Evolutionary conservation across 2,888 invertebrate species (phyloP), one percentile per base, ranked within the genome.

Genomic region (Cheiracanthium punctorium): DNA sequence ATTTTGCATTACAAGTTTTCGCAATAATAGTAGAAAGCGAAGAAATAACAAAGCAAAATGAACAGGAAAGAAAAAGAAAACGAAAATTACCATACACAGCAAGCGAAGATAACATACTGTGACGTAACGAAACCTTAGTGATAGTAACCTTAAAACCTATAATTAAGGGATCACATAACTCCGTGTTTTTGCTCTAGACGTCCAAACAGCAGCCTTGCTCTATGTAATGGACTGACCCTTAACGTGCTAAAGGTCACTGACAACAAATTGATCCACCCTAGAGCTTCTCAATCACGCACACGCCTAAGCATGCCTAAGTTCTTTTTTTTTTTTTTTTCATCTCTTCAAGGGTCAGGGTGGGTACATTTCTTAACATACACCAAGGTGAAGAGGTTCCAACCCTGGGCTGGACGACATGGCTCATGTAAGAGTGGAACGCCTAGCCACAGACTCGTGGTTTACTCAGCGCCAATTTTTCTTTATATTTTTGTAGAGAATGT

Each of bases 311-410:
- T 85, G 67, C 84, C 79, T 14, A 33, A 70, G 52, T 64, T 73
- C 69, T 76, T 48, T 48, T 17, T 37, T n/a, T n/a, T n/a, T 48
- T 48, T 48, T 58, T 24, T 24, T 24, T 24, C 58, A 17, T 58
- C 58, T 69, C 73, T 73, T 85, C 58, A 85, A 85, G 84, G 79
- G 79, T 84, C 84, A 84, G 84, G 84, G 84, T 67, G 84, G 77
- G 67, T 32, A 67, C 75, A 67, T 75, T 48, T 82, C 71, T 65
- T 65, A 71, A 32, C 73, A 67, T 65, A 67, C 73, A 41, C 73
- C 84, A 85, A 85, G 84, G 84, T 85, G 84, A 85, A 85, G 84
- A 85, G 84, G 84, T 85, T 85, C 58, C 79, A 85, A 70, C 84
- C 84, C 79, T 69, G 84, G 84, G 84, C 73, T 85, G 79, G 79